These are phyloP conservation scores for Leptopterna dolabrata DNA, from an alignment of 2,888 invertebrate genomes.

Conservation along the genomic window DNA sequence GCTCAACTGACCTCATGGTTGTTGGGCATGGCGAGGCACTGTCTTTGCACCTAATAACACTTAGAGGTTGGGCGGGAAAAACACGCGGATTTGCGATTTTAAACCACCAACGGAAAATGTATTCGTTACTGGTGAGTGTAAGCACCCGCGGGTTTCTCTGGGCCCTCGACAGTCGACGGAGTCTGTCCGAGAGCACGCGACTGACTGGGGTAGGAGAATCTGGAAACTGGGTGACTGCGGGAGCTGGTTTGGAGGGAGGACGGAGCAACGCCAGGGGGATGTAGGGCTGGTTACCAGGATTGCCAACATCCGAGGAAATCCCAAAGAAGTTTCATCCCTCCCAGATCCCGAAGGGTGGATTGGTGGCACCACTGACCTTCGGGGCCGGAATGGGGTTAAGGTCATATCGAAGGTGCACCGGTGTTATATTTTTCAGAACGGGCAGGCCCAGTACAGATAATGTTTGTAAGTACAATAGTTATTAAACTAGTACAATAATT, in stretches of 20 bases:
- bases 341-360: background rate
- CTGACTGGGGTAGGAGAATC: slow-evolving; percentile 16
- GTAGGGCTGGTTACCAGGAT: background rate
- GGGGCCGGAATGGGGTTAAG: slow-evolving; percentile 14
- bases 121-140: background rate
- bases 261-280: background rate
- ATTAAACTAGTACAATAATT: too few relatives aligned
- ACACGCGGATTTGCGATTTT: too few relatives aligned
- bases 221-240: slow-evolving; percentile 17
- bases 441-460: too few relatives aligned
- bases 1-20: slow-evolving; percentile 38
- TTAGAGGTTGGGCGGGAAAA: background rate
- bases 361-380: slow-evolving; percentile 34
- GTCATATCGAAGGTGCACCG: background rate
- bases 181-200: background rate
- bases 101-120: background rate
- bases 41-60: background rate
- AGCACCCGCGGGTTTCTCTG: background rate
- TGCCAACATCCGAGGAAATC: background rate
- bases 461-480: too few relatives aligned
- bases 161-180: background rate
- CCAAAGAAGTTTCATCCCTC: background rate
- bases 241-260: background rate
- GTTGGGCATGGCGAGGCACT: slow-evolving; percentile 42
- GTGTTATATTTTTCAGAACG: background rate